Evolutionary conservation across 2,888 invertebrate genomes (phyloP).

Genomic region (Aricia artaxerxes): DNA sequence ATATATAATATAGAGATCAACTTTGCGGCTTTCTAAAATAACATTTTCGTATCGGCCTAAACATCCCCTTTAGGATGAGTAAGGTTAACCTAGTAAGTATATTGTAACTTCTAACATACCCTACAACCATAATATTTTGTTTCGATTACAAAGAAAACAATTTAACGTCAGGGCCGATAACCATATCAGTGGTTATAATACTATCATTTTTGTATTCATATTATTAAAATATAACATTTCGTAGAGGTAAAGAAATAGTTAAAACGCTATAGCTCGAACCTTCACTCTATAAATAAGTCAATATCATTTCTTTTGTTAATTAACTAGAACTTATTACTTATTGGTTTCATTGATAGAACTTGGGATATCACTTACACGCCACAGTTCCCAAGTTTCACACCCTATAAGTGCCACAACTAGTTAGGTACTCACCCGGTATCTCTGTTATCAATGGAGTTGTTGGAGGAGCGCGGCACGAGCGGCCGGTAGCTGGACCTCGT

Average conservation of each 20-base stretch:
- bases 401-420: not conserved
- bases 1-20: too few relatives aligned
- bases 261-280: not conserved
- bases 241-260: too few relatives aligned
- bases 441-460: conserved; percentile 64
- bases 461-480: conserved; percentile 67
- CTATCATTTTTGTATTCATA: not conserved
- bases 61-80: too few relatives aligned
- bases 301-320: too few relatives aligned
- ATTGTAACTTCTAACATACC: not conserved
- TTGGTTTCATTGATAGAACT: too few relatives aligned
- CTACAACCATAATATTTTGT: not conserved
- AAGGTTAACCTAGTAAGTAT: not conserved
- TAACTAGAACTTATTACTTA: too few relatives aligned
- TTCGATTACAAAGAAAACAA: not conserved
- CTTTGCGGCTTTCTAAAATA: too few relatives aligned
- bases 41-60: too few relatives aligned
- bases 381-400: not conserved
- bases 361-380: not conserved
- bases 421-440: conserved; percentile 63
- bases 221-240: not conserved
- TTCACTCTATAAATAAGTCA: not conserved
- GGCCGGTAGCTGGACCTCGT: conserved; percentile 73
- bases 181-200: not conserved
- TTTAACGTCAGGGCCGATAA: not conserved